phyloP scores from a whole-genome alignment of 1,140 invertebrate genomes.

The Radopholus similis region DNA sequence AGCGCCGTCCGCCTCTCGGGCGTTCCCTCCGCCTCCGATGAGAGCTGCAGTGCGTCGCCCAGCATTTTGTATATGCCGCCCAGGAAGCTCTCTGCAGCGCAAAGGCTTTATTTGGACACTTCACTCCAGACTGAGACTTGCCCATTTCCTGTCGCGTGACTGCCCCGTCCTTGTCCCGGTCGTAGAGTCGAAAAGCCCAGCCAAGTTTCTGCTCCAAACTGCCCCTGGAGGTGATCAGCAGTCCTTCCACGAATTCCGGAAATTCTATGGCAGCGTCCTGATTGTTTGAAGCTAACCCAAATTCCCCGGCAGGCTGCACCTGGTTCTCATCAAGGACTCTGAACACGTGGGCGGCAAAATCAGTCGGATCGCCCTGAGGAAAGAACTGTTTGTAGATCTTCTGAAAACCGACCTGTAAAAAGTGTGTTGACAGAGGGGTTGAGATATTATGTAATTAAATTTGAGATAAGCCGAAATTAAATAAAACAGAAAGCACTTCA shows the following conservation, averaged over 20 bases:
- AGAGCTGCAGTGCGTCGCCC: slow-evolving; percentile 51
- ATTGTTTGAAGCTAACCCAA: slow-evolving; percentile 16
- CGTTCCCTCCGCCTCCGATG: slow-evolving; percentile 63
- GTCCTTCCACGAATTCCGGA: slow-evolving; percentile 89
- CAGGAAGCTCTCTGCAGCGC: slow-evolving; percentile 73
- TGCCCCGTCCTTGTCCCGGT: slow-evolving; percentile 79
- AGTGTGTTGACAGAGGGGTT: no score
- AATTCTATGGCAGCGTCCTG: slow-evolving; percentile 96
- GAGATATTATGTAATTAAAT: not conserved
- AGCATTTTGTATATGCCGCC: slow-evolving; percentile 99
- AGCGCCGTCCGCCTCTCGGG: slow-evolving; percentile 86
- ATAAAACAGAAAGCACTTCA: slow-evolving; percentile 47
- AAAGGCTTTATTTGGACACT: not conserved
- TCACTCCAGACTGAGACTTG: not conserved
- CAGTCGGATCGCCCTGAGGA: slow-evolving; percentile 83
- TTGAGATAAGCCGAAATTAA: not conserved
- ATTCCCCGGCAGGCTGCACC: slow-evolving; percentile 72
- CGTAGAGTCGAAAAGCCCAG: slow-evolving; percentile 62
- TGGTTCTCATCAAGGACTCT: slow-evolving; percentile 97
- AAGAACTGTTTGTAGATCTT: slow-evolving; percentile 99
- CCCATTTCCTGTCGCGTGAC: slow-evolving; percentile 91
- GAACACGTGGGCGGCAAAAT: slow-evolving; percentile 93
- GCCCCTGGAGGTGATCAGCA: slow-evolving; percentile 88
- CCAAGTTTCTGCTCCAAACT: slow-evolving; percentile 92
- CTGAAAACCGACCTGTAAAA: slow-evolving; percentile 85